phyloP scores from a whole-genome alignment of 2,113 vertebrate genomes.

The Oncorhynchus mykiss region DNA sequence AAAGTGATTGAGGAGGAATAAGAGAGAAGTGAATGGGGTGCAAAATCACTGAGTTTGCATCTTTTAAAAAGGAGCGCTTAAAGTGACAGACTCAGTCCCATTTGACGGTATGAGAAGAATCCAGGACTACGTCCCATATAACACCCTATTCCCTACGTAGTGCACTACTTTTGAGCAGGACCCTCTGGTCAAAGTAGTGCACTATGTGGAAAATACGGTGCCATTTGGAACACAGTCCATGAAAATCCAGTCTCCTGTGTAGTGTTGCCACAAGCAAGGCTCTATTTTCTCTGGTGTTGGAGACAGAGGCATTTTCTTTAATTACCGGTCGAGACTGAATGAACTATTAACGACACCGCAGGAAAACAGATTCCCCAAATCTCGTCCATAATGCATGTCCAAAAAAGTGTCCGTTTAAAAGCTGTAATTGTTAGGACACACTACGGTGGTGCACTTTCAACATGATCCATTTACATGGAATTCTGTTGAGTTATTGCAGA shows the following conservation, averaged over 20 bases:
- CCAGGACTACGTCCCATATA: too few species aligned
- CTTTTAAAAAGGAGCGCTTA: slow-evolving; percentile 8
- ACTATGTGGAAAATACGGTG: too few species aligned
- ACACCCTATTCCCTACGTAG: too few species aligned
- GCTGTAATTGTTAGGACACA: slow-evolving; percentile 11
- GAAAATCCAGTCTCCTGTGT: too few species aligned
- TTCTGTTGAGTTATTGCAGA: not conserved
- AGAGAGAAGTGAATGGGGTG: not conserved
- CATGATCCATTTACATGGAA: slow-evolving; percentile 14
- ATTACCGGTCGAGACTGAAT: not conserved
- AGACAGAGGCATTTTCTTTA: not conserved
- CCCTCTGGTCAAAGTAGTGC: too few species aligned
- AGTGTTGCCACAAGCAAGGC: slow-evolving; percentile 31
- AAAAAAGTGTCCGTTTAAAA: slow-evolving; percentile 8
- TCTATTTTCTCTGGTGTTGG: slow-evolving; percentile 17
- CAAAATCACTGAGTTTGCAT: slow-evolving; percentile 4
- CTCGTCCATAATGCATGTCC: not conserved
- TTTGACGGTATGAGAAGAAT: too few species aligned
- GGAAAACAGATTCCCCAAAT: slow-evolving; percentile 15
- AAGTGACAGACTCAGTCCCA: not conserved
- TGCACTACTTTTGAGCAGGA: too few species aligned
- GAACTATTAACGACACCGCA: slow-evolving; percentile 20
- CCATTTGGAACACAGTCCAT: too few species aligned
- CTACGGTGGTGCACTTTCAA: not conserved
- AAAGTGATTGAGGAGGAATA: not conserved